A percentile compares a stretch with the other conserved stretches of the same genome.
Evolutionary conservation across 2,888 invertebrate genomes (phyloP).

Genomic region (Agrenia bidenticulata): DNA sequence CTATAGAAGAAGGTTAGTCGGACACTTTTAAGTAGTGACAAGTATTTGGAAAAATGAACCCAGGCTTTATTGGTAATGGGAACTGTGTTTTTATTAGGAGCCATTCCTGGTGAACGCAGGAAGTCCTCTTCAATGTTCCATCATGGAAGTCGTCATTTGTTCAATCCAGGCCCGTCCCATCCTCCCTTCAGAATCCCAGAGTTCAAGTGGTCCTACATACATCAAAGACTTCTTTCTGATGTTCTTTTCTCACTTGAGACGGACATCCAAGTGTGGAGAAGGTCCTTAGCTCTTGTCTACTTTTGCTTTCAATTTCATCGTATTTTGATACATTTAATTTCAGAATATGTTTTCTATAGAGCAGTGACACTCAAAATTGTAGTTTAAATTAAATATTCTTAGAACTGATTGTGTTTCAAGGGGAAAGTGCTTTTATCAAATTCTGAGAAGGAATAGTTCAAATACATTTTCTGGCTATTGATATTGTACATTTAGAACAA

Average conservation of each 20-base stretch:
- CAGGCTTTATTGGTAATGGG: slow-evolving; percentile 10
- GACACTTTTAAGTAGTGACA: neutral
- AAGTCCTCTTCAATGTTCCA: slow-evolving; percentile 52
- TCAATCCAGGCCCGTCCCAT: slow-evolving; percentile 87
- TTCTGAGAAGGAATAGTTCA: too few relatives aligned
- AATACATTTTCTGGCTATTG: too few relatives aligned
- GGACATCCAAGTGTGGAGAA: slow-evolving; percentile 88
- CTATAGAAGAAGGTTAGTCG: slow-evolving; percentile 75
- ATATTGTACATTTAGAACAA: too few relatives aligned
- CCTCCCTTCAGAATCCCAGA: slow-evolving; percentile 98
- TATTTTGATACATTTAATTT: too few relatives aligned
- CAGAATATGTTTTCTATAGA: too few relatives aligned
- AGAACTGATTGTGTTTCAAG: too few relatives aligned
- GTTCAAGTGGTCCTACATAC: slow-evolving; percentile 99
- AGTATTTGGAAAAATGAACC: too few relatives aligned
- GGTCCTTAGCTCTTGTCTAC: slow-evolving; percentile 56
- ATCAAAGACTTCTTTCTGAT: slow-evolving; percentile 92
- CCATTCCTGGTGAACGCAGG: slow-evolving; percentile 36
- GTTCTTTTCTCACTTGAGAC: slow-evolving; percentile 95
- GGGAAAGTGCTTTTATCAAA: too few relatives aligned
- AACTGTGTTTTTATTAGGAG: slow-evolving; percentile 35
- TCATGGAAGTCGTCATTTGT: slow-evolving; percentile 72
- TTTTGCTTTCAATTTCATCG: too few relatives aligned
- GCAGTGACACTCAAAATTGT: too few relatives aligned
- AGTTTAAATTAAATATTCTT: too few relatives aligned